Evolutionary conservation across 2,888 invertebrate species (phyloP), one percentile per base, ranked within the genome.

Genomic region (Anagyrus pseudococci): DNA sequence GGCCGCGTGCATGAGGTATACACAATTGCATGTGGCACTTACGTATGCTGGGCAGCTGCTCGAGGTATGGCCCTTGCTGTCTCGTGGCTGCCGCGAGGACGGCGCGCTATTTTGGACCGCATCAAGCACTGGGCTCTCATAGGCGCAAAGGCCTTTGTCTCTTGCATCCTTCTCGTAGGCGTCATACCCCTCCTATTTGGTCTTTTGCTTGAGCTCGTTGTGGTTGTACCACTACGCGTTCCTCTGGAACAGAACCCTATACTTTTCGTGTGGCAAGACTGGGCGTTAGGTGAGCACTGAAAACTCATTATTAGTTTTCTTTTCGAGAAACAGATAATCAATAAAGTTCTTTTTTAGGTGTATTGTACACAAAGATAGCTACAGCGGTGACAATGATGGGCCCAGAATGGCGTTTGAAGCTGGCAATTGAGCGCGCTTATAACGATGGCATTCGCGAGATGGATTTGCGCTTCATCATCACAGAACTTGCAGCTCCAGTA

Each of bases 381-480:
- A 95, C 96, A 75, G 98, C 97, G 0, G 85, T 97, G 23, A 95
- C 95, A 0, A 92, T 98, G 89, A 98, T 98, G 96, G 97, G 97
- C 0, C 97, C 98, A 7, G 98, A 98, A 83, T 96, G 97, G 92
- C 89, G 91, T 79, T 84, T 99, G 73, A 90, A 96, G 58, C 85
- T 93, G 2, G 94, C 95, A 1, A 91, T 98, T 50, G 98, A 99
- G 78, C 88, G 93, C 73, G 92, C 96, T 0, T 98, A 97, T 78
- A 88, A 95, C 49, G 96, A 96, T 76, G 98, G 98, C 0, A 87
- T 97, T 47, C 84, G 96, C 15, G 94, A 96, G 73, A 94, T 98
- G 86, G 93, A 96, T 79, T 84, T 98, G 58, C 88, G 87, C 72
- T 93, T 93, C 77, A 91, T 98, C 59, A 86, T 96, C 65, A 85